These are phyloP conservation scores for Nerophis lumbriciformis DNA, from an alignment of 2,113 vertebrate species.

Conservation along the genomic window DNA sequence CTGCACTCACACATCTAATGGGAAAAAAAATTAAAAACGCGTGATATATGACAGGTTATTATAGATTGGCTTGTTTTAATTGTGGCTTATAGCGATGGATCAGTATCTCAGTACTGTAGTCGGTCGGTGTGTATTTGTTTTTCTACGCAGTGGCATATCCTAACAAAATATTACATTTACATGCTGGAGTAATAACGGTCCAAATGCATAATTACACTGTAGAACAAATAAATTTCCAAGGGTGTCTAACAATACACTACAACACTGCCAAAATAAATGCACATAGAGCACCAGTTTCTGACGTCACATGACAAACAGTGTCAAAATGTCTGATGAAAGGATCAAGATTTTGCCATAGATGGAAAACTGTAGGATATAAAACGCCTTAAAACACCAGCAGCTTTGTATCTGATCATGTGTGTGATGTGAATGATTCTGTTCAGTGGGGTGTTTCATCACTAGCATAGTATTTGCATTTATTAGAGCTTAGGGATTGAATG, in stretches of 20 bases:
- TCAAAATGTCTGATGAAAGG: slow-evolving; percentile 10
- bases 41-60: slow-evolving; percentile 29
- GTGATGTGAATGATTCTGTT: slow-evolving; percentile 56
- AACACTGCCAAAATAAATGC: slow-evolving; percentile 62
- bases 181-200: slow-evolving; percentile 16
- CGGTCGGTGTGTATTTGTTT: slow-evolving; percentile 40
- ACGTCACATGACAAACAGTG: slow-evolving; percentile 29
- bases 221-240: slow-evolving; percentile 25
- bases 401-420: slow-evolving; percentile 59
- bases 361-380: slow-evolving; percentile 63
- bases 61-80: slow-evolving; percentile 19
- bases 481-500: slow-evolving; percentile 65
- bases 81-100: slow-evolving; percentile 18
- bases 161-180: slow-evolving; percentile 19
- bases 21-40: slow-evolving; percentile 19
- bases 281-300: slow-evolving; percentile 33
- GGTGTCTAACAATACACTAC: slow-evolving; percentile 28
- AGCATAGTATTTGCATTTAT: slow-evolving; percentile 47
- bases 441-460: slow-evolving; percentile 42
- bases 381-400: slow-evolving; percentile 79
- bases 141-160: slow-evolving; percentile 51
- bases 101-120: slow-evolving; percentile 42
- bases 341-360: slow-evolving; percentile 41
- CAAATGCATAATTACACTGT: slow-evolving; percentile 31
- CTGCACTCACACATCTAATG: slow-evolving; percentile 38